Base-by-base conservation (phyloP, 2,888 invertebrate genomes). In the Thymelicus acteon region DNA sequence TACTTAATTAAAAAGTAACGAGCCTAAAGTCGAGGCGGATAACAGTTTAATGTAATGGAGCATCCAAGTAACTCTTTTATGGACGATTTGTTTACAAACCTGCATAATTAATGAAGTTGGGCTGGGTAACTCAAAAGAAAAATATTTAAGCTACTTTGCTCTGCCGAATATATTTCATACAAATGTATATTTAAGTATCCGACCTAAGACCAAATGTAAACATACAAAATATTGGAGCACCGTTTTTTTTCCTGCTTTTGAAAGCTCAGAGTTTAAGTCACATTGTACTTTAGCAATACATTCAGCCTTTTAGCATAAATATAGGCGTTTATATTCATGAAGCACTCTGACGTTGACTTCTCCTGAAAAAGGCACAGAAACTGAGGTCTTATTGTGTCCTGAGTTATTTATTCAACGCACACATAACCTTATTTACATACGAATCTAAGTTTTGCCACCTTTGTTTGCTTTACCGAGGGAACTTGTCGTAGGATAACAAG, bases 1-100 rank as follows among this genome's bases (percentile, higher is more conserved):
- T 84, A 86, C 89, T 88, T 90, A 90, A 90, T 91, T 90, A 90
- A 91, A 90, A 88, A 89, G 84, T 80, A 84, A 82, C 84, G 85
- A 85, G 85, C 86, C 85, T 75, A 81, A 85, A 85, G 85, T 82
- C 84, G 82, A 83, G 83, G 84, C 81, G 87, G 88, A 89, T 89
- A 89, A 88, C 87, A 89, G 87, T 90, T 90, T 88, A 88, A 86
- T 85, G 86, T 87, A 88, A 90, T 84, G 87, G 83, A 82, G 88
- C 86, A 86, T 85, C 85, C 84, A 85, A 86, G 87, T 84, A 85
- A 88, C 84, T 85, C 86, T 81, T 88, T 89, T 87, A 89, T 85
- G 85, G 85, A 83, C 82, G 77, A 84, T 87, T 85, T 82, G 81
- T 77, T 84, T 78, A 75, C 79, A 79, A 84, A 82, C 84, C 84